Percentiles rank a stretch among this genome's conserved stretches.
Conservation (phyloP, 1,140 invertebrate genomes). For the Drosophila quadrilineata region DNA sequence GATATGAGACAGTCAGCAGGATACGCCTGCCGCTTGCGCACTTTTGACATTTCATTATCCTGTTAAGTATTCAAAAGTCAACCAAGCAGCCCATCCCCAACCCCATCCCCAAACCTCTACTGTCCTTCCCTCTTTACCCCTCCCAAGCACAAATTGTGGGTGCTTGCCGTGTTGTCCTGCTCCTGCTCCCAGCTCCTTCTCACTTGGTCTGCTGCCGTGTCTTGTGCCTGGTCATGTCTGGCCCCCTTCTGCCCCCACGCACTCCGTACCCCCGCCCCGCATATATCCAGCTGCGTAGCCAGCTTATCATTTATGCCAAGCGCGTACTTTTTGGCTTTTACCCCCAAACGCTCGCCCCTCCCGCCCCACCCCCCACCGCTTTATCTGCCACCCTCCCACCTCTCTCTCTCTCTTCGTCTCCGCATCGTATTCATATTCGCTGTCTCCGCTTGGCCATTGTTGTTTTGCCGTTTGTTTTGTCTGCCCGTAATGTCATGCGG, state of each 20-base stretch:
- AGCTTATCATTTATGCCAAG: conserved; percentile 77
- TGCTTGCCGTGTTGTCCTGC: background rate
- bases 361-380: background rate
- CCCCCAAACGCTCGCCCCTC: too few relatives aligned
- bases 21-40: conserved; percentile 66
- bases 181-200: background rate
- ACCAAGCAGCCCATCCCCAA: conserved; percentile 59
- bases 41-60: conserved; percentile 79
- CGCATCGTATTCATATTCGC: too few relatives aligned
- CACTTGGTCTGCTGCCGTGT: conserved; percentile 2
- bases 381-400: background rate
- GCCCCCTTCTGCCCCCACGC: background rate
- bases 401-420: background rate
- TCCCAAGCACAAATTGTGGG: conserved; percentile 44
- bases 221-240: conserved; percentile 35
- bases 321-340: conserved; percentile 75
- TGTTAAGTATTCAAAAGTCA: conserved; percentile 80
- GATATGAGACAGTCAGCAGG: conserved; percentile 25
- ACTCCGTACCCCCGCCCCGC: background rate
- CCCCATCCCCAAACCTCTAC: too few relatives aligned
- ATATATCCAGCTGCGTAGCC: conserved; percentile 50
- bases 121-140: too few relatives aligned
- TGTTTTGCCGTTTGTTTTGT: conserved; percentile 65
- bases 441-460: conserved; percentile 8
- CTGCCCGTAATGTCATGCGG: conserved; percentile 69